A percentile compares a stretch with the other conserved stretches of the same genome.
phyloP scores from a whole-genome alignment of 2,888 invertebrate genomes.

The Mayetiola destructor region DNA sequence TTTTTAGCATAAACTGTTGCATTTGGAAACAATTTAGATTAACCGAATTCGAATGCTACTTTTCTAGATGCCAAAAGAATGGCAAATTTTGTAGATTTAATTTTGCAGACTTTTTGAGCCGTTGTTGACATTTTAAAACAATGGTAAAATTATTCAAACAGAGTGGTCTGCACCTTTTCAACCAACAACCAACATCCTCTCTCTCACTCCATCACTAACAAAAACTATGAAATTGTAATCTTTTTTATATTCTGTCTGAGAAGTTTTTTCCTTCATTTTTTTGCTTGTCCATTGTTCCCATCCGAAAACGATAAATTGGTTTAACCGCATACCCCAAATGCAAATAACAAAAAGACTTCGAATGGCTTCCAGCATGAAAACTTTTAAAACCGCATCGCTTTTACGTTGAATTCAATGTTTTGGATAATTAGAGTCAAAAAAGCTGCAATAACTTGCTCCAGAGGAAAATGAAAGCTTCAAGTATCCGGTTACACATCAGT shows the following conservation, averaged over 20 bases:
- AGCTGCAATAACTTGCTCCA: neutral
- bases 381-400: neutral
- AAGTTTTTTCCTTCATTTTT: too few species aligned
- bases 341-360: neutral
- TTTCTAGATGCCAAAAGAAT: too few species aligned
- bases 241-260: too few species aligned
- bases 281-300: neutral
- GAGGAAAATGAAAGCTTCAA: constrained; percentile 8
- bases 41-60: too few species aligned
- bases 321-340: neutral
- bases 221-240: too few species aligned
- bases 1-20: too few species aligned
- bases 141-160: constrained; percentile 2
- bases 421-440: neutral
- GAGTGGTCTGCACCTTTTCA: neutral
- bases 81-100: too few species aligned
- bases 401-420: neutral
- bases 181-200: too few species aligned
- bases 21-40: too few species aligned
- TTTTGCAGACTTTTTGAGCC: too few species aligned
- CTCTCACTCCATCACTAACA: too few species aligned
- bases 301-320: neutral
- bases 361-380: neutral
- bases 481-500: constrained; percentile 7
- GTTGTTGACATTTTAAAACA: too few species aligned